Evolutionary conservation across 2,888 invertebrate species (phyloP), one percentile per base, ranked within the genome.

Genomic region (Shargacucullia verbasci): DNA sequence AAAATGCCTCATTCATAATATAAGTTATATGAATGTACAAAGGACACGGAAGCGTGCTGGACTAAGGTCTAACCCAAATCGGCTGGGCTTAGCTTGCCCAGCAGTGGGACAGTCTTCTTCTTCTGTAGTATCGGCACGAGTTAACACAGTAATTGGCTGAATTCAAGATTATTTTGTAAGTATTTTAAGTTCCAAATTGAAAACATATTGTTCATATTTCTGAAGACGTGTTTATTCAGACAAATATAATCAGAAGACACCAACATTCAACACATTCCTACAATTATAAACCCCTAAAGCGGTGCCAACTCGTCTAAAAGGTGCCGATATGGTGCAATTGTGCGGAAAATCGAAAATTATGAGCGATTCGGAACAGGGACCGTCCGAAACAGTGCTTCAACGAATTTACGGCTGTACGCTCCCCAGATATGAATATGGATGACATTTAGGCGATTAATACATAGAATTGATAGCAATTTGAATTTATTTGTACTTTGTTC

Each of bases 291-390:
- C 39, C 44, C 59, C 57, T 50, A 11, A 72, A 60, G 52, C 39
- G 46, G 43, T 39, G 44, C 50, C 59, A 57, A 44, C 58, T 56
- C 59, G 58, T 71, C 73, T 84, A 80, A 84, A 85, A 86, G 86
- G 86, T 83, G 82, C 80, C 78, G 80, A 79, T 80, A 75, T 77
- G 68, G 86, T 84, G 86, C 87, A 92, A 92, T 92, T 87, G 92
- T 85, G 83, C 84, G 88, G 89, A 84, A 92, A 92, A 92, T 93
- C 91, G 88, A 79, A 92, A 93, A 93, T 92, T 90, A 92, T 92
- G 87, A 89, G 81, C 89, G 80, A 83, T 87, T 82, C 79, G 65
- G 78, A 65, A 75, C 75, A 76, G 76, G 68, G 74, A 77, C 13
- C 79, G 86, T 85, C 86, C 84, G 76, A 79, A 79, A 84, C 87